Evolutionary conservation across 2,797 vertebrate genomes (phyloP).

Genomic region (Acipenser transmontanus): DNA sequence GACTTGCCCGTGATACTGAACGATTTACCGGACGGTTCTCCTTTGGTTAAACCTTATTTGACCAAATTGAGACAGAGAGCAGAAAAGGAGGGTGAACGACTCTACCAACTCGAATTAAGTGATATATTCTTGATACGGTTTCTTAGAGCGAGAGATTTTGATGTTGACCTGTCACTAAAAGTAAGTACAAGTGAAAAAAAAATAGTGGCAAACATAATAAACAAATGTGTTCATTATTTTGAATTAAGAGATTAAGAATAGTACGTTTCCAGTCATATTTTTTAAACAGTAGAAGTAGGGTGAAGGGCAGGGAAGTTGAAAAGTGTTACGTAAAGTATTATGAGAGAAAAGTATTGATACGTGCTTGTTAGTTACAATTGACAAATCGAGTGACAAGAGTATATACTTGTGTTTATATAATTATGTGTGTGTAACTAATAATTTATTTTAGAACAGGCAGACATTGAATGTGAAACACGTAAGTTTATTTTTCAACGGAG

Average conservation of each 20-base stretch:
- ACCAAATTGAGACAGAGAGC: conserved; percentile 53
- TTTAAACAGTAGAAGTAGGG: not conserved
- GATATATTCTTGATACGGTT: conserved; percentile 73
- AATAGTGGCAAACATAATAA: not conserved
- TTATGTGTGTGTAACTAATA: too few relatives aligned
- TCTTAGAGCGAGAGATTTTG: conserved; percentile 80
- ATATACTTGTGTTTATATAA: too few relatives aligned
- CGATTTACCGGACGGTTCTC: conserved; percentile 56
- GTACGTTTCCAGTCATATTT: not conserved
- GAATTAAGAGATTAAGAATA: not conserved
- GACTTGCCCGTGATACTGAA: conserved; percentile 33
- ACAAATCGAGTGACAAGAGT: too few relatives aligned
- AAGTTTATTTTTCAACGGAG: too few relatives aligned
- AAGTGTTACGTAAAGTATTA: too few relatives aligned
- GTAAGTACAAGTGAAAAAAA: conserved; percentile 41
- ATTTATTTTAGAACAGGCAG: too few relatives aligned
- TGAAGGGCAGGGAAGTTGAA: too few relatives aligned
- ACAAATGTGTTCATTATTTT: not conserved
- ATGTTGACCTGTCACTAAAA: conserved; percentile 69
- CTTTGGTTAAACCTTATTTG: conserved; percentile 47
- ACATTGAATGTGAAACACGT: too few relatives aligned
- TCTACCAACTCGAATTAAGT: conserved; percentile 36
- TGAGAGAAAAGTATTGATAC: too few relatives aligned
- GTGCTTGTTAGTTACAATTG: too few relatives aligned
- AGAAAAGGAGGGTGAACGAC: conserved; percentile 28